Evolutionary conservation across 2,888 invertebrate genomes (phyloP), one percentile per base, ranked within the genome.

Genomic region (Erpobdella octoculata): DNA sequence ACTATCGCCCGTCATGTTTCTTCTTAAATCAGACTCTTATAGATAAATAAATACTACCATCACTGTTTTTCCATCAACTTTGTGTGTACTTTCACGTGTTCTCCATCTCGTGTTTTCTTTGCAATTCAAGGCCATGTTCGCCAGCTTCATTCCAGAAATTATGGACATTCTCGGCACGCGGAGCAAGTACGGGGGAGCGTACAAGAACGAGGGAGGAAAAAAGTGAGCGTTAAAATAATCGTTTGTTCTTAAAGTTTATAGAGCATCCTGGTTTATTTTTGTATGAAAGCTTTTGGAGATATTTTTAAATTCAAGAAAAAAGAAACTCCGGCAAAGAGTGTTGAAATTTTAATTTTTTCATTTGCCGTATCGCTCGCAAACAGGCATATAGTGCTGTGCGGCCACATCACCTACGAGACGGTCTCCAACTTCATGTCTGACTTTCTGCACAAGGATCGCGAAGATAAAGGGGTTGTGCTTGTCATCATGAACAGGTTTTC

Each of bases 401-500:
- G 71, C 28, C 97, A 99, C 86, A 99, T 99, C 86, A 99, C 98
- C 78, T 98, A 95, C 87, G 97, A 98, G 86, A 97, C 97, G 79
- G 98, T 99, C 80, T 95, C 95, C 81, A 98, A 98, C 88, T 99
- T 99, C 88, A 90, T 99, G 85, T 96, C 98, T 89, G 98, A 99
- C 88, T 99, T 99, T 87, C 90, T 99, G 79, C 98, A 99, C 86
- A 98, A 99, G 87, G 98, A 99, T 87, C 88, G 98, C 83, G 98
- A 98, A 86, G 98, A 98, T 86, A 96, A 96, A 76, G 97, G 98
- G 85, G 97, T 97, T 76, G 96, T 98, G 87, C 96, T 97, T 82
- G 96, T 98, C 84, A 97, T 99, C 88, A 89, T 99, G 84, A 97
- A 98, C 89, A 93, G 96, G 96, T 97, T n/a, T n/a, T n/a, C n/a